phyloP scores from a whole-genome alignment of 2,888 invertebrate genomes.

The Nowickia ferox region DNA sequence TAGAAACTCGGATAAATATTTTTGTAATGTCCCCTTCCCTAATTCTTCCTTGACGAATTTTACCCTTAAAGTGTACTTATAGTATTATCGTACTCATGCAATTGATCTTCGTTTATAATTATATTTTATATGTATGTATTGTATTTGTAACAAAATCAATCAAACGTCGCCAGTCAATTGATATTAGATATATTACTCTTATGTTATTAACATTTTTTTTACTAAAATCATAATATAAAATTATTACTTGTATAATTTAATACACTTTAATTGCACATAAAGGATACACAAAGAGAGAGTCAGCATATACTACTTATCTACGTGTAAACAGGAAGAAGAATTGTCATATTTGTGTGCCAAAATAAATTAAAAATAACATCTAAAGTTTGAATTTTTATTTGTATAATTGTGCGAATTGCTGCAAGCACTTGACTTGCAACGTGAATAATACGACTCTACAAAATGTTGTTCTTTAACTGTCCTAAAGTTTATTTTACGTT shows the following conservation, averaged over 20 bases:
- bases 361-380: constrained; percentile 36
- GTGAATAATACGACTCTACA: too few relatives aligned
- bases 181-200: constrained; percentile 56
- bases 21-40: constrained; percentile 18
- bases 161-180: constrained; percentile 42
- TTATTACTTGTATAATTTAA: constrained; percentile 1
- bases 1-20: not conserved
- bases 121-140: constrained; percentile 39
- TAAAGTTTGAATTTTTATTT: constrained; percentile 14
- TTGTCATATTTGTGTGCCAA: constrained; percentile 71
- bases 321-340: constrained; percentile 24
- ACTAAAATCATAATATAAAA: constrained; percentile 16
- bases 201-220: constrained; percentile 44
- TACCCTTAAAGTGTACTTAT: constrained; percentile 80
- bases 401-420: not conserved
- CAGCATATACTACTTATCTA: constrained; percentile 19
- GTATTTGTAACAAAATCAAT: constrained; percentile 13
- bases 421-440: too few relatives aligned
- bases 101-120: constrained; percentile 43
- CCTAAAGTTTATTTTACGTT: too few relatives aligned
- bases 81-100: constrained; percentile 76
- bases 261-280: constrained; percentile 35
- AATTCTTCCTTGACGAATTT: constrained; percentile 19
- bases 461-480: too few relatives aligned
- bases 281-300: constrained; percentile 14